Base-by-base conservation (phyloP, 2,113 vertebrate genomes). In the Archilochus colubris region DNA sequence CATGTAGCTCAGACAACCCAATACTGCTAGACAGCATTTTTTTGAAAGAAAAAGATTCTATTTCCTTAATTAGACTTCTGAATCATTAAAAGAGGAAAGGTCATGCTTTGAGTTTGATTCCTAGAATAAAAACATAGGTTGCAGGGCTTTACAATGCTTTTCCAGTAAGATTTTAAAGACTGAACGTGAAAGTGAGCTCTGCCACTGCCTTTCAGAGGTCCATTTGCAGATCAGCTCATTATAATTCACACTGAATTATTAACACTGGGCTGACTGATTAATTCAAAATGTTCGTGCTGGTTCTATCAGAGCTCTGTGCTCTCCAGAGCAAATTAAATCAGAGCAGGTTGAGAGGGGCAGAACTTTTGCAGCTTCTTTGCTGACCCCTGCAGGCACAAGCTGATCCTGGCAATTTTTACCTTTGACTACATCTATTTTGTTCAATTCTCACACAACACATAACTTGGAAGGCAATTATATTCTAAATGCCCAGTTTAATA, bases 241-340 rank as follows among this genome's bases (percentile, higher is more conserved):
- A 78, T 86, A 64, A 92, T 94, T 93, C 68, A 68, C n/a, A 8
- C 72, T 94, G 86, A 90, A 93, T 91, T 95, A 93, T 95, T 96
- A 72, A 96, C 2, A 8, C 73, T 30, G 86, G 67, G 55, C 46
- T 44, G 78, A 58, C 54, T 82, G 93, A 88, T 89, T 68, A 92
- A 92, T 95, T 93, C 76, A 67, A 74, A 33, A 72, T 7, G 69
- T 46, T 63, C 89, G 69, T 36, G 62, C 85, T 64, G 87, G 46
- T 91, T 74, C 83, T 53, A 17, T 38, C 77, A n/a, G 51, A 70
- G 68, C 38, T 48, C 80, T 91, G 91, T 7, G 73, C 69, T 91
- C 72, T 58, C 5, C 63, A 59, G 87, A 87, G 78, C 74, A 62
- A 46, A 66, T 36, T 67, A 51, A 88, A 92, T 23, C 2, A 0